Conservation (phyloP, 2,797 vertebrate genomes). For the Cephalopachus bancanus region DNA sequence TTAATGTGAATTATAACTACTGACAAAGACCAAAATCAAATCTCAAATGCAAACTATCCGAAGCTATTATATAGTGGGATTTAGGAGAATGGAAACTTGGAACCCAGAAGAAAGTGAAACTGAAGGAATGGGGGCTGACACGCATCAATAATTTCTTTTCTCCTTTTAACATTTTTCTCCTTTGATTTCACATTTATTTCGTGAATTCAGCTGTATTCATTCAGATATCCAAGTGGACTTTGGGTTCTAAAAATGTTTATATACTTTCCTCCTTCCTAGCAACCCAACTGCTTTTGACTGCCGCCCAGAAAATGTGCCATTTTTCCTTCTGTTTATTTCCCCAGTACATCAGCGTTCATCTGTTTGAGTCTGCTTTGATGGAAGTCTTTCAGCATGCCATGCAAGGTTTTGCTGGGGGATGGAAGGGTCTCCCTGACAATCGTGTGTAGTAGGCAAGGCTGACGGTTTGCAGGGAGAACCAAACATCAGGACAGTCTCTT, state of each 20-base stretch:
- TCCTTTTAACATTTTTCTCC: background rate
- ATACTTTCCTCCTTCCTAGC: constrained; percentile 40
- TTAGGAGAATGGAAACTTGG: constrained; percentile 15
- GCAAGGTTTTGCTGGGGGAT: background rate
- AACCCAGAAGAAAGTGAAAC: constrained; percentile 42
- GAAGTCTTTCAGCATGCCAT: constrained; percentile 24
- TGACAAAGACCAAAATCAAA: constrained; percentile 65
- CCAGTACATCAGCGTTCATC: background rate
- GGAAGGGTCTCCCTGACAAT: background rate
- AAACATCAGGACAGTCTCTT: background rate
- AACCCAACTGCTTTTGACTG: constrained; percentile 63
- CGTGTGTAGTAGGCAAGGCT: background rate
- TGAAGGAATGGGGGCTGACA: background rate
- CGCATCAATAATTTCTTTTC: constrained; percentile 23
- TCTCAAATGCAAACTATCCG: constrained; percentile 46
- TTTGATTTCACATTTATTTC: constrained; percentile 45
- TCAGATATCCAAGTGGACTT: constrained; percentile 26
- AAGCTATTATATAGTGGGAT: constrained; percentile 44
- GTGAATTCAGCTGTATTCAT: constrained; percentile 6
- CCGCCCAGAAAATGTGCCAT: background rate
- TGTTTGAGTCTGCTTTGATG: background rate
- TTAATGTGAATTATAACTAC: constrained; percentile 73
- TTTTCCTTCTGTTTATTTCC: constrained; percentile 34
- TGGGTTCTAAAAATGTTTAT: constrained; percentile 46
- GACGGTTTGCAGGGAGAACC: background rate